Base-by-base conservation (phyloP, 2,888 invertebrate genomes). In the Tachina grossa region DNA sequence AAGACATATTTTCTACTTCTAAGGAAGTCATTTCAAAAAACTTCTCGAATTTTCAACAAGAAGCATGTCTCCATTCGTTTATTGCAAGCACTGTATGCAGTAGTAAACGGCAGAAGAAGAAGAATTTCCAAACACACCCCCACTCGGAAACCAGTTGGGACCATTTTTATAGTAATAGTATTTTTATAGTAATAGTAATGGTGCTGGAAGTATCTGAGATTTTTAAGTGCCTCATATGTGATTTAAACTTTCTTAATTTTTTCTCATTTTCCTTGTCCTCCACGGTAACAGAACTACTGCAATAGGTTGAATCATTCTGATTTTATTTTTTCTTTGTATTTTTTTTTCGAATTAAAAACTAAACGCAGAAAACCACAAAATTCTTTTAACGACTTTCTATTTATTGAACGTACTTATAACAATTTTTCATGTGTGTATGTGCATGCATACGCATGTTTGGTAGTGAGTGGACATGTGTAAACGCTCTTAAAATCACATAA, bases 351-450 rank as follows among this genome's bases (percentile, higher is more conserved):
- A 89, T 90, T 90, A 88, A 91, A 91, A 91, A 89, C 88, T 89
- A 87, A 71, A 87, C 88, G 80, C 71, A 78, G 22, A 87, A 87
- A 90, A 89, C 91, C 91, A 88, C 91, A 91, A 88, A 88, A 79
- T 88, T 89, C 89, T 89, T 88, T 89, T 89, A 90, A 90, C 90
- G 89, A 89, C 89, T 88, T 87, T 88, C 90, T 90, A 90, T 90
- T 90, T 91, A 89, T 89, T 86, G 90, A 88, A 88, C 83, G 87
- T 88, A n/a, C n/a, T n/a, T n/a, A 90, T 88, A 90, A 90, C 88
- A 88, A 88, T 89, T 89, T 88, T 71, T 43, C 14, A 39, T 16
- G 61, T n/a, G 22, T 16, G n/a, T 11, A 0, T 51, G 61, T 9
- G 9, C n/a, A 16, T 11, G 47, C 53, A 41, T 43, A 31, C 5